Evolutionary conservation across 2,888 invertebrate species (phyloP), one percentile per base, ranked within the genome.

Genomic region (Micoletzkya japonica): DNA sequence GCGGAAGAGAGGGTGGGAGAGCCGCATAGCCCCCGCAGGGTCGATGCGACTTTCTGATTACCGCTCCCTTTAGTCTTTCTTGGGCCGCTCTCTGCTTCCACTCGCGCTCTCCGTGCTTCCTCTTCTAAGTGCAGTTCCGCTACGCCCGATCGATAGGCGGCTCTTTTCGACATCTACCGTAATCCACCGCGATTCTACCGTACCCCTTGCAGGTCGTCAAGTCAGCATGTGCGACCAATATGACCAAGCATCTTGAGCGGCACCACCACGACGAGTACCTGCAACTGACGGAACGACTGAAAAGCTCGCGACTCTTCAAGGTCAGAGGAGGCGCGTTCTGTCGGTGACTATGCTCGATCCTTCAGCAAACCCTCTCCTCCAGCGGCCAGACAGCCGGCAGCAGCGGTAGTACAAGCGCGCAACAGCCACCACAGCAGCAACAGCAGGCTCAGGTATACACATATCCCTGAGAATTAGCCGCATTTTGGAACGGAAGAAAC

Each of bases 221-320:
- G 67, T 79, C 79, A 34, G 79, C 79, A 28, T 79, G 79, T 63
- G 77, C 79, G n/a, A 79, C 79, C 34, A 79, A 79, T 50, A 79
- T 79, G 79, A 79, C 79, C 50, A 79, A 79, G 64, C 79, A 79
- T 70, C 63, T 79, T 69, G 79, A 79, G 54, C 60, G 79, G 52
- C 79, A 79, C 66, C 79, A 79, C 57, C 70, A 73, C 28, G 72
- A 73, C 14, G 77, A 77, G 44, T 76, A 74, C 59, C 77, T 77
- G 67, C 74, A 77, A 49, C 71, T 77, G 10, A 67, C 72, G 20
- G 58, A 72, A 20, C 73, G 70, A 60, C 70, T 75, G 34, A 49
- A 64, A 28, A 66, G 64, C 37, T 72, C 72, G 32, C 59, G 73
- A 60, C 68, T 49, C 30, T 49, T 34, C 58, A 58, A 69, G 69